Percentiles rank a stretch among this genome's conserved stretches.
Conservation (phyloP, 2,797 vertebrate genomes). For the Ciconia nigra region DNA sequence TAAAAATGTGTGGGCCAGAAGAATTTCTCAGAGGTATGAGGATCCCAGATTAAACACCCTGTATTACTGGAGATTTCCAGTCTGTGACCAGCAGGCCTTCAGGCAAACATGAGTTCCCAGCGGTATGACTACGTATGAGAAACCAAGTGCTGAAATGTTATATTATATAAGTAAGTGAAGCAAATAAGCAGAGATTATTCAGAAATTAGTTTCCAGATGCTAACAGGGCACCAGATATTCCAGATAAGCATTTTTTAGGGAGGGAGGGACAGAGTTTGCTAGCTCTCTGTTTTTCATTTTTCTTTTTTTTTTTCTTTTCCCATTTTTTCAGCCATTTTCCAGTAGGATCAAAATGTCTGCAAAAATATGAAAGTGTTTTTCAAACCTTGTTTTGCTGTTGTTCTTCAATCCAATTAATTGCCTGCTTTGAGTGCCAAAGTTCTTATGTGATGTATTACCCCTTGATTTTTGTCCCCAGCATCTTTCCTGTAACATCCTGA, state of each 20-base stretch:
- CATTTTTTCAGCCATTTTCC: not conserved
- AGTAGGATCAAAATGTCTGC: not conserved
- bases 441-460: not conserved
- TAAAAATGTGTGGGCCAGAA: not conserved
- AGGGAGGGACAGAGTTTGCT: not conserved
- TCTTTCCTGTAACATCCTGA: not conserved
- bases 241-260: not conserved
- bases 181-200: not conserved
- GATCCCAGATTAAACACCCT: not conserved
- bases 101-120: not conserved
- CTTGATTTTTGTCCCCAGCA: not conserved
- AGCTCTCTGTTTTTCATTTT: not conserved
- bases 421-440: not conserved
- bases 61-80: not conserved
- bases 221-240: not conserved
- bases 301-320: fast-evolving
- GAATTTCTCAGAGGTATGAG: not conserved
- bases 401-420: not conserved
- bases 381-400: not conserved
- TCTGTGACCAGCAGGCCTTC: not conserved
- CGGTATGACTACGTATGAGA: not conserved
- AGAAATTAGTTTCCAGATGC: not conserved
- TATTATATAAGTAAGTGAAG: not conserved
- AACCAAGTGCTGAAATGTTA: not conserved
- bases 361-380: not conserved